Evolutionary conservation across 2,888 invertebrate species (phyloP).

Genomic region (Noctuana brunneofusca): DNA sequence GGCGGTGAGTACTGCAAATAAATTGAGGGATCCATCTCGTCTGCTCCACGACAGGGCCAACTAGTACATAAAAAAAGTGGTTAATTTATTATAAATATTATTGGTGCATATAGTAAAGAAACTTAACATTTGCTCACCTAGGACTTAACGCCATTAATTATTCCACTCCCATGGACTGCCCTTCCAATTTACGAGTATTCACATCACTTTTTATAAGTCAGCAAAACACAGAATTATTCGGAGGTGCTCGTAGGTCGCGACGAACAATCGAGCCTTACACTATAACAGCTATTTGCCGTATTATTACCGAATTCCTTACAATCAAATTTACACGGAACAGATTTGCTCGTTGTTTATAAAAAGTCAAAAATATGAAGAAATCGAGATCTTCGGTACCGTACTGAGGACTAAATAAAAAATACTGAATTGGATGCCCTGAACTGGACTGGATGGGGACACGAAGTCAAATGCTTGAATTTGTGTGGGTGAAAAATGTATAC

Average conservation of each 20-base stretch:
- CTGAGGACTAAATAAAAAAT: conserved; percentile 40
- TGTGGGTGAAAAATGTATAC: conserved; percentile 42
- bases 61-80: conserved; percentile 35
- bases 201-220: conserved; percentile 47
- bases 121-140: conserved; percentile 41
- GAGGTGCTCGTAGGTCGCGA: conserved; percentile 10
- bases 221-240: not conserved
- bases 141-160: conserved; percentile 44
- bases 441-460: conserved; percentile 51
- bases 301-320: not conserved
- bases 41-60: conserved; percentile 54
- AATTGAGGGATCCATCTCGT: conserved; percentile 89
- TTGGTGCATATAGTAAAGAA: not conserved
- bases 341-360: conserved; percentile 1
- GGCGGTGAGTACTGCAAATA: conserved; percentile 85
- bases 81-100: not conserved
- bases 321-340: not conserved
- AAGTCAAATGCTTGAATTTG: conserved; percentile 53
- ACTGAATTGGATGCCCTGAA: conserved; percentile 36
- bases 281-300: conserved; percentile 17
- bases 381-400: not conserved
- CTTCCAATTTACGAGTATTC: conserved; percentile 40
- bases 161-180: conserved; percentile 46
- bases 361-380: conserved; percentile 7
- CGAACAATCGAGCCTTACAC: conserved; percentile 5